Evolutionary conservation across 2,113 vertebrate species (phyloP), one percentile per base, ranked within the genome.

Genomic region (Chaetorhynchus papuensis): DNA sequence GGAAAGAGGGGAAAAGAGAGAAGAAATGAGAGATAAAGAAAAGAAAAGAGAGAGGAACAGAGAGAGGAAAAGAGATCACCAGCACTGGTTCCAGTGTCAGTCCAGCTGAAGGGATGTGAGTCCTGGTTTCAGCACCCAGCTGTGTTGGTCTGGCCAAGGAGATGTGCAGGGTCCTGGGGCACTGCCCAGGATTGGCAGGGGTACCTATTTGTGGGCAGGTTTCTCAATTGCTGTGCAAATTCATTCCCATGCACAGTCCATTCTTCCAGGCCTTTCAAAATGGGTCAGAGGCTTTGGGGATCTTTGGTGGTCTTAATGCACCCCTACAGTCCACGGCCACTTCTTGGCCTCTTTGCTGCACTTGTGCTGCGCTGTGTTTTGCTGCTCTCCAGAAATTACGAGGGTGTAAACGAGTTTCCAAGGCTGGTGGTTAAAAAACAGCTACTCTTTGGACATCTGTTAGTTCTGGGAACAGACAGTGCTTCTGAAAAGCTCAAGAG

Each of bases 161-260:
- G 11, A 24, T 33, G 44, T 9, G 18, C 44, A 44, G 31, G 16
- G 6, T 28, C 31, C 4, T 19, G 31, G 13, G 44, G 9, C 44
- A 31, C 15, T 49, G 39, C 6, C 31, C 17, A 22, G 35, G 9
- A 11, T 56, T 64, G 57, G 50, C 42, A 10, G 26, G 11, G 33
- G 21, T 30, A 52, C 7, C 3, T 52, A 11, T 59, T 33, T 81
- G 28, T 20, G 44, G 33, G 4, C 21, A 44, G 12, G 4, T 37
- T 89, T 59, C 35, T 59, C 33, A 23, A 13, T n/a, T 45, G 33
- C 52, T 39, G 45, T 28, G 18, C 7, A 33, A 33, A 37, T 65
- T 15, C 23, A 7, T 57, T 65, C 15, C 72, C 37, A 37, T 5
- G 3, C 7, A 5, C 42, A 57, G 22, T 23, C 31, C 0, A 0